Percentiles rank a stretch among this genome's conserved stretches.
phyloP scores from a whole-genome alignment of 1,140 invertebrate genomes.

The Dreissena polymorpha region DNA sequence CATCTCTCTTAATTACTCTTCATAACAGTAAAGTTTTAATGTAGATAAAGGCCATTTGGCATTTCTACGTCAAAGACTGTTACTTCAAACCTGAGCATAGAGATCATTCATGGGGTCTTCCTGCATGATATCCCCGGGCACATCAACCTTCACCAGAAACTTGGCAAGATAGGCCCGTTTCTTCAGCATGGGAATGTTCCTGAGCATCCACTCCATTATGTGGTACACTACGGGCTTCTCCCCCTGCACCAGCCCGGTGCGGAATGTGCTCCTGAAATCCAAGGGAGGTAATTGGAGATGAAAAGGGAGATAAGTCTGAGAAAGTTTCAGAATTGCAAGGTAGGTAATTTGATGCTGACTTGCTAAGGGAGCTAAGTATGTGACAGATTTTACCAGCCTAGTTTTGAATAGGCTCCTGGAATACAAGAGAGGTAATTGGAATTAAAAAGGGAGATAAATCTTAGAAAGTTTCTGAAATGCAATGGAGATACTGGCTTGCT shows the following conservation, averaged over 20 bases:
- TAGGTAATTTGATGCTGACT: no score
- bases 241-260: constrained; percentile 87
- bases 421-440: no score
- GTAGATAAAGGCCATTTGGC: no score
- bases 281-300: neutral
- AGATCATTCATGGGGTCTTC: constrained; percentile 88
- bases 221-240: constrained; percentile 88
- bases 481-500: no score
- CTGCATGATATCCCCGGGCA: constrained; percentile 89
- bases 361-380: neutral
- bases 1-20: no score
- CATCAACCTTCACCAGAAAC: constrained; percentile 88
- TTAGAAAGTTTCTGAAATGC: no score
- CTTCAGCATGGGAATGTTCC: constrained; percentile 86
- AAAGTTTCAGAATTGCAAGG: no score
- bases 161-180: constrained; percentile 91
- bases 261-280: constrained; percentile 80
- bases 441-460: no score
- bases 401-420: no score
- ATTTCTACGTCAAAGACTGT: no score
- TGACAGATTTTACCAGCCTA: no score
- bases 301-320: neutral
- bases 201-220: constrained; percentile 89
- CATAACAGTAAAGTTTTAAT: no score
- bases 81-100: constrained; percentile 82